Percentiles rank a stretch among this genome's conserved stretches.
Conservation (phyloP, 2,797 vertebrate species). For the Xiphorhynchus erythropygius region DNA sequence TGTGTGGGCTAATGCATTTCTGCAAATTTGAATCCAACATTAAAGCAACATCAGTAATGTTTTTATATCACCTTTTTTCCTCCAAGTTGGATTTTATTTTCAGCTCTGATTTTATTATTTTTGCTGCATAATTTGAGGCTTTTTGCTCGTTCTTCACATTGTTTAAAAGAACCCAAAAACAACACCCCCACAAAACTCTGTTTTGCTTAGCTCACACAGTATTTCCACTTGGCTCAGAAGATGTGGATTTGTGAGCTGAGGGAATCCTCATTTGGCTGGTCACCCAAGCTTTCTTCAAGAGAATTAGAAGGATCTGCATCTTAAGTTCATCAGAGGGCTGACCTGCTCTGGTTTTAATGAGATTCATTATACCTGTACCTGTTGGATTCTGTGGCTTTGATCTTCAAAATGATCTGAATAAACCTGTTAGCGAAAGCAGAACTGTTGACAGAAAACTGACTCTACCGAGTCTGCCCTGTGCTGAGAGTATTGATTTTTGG, state of each 20-base stretch:
- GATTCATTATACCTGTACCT: slow-evolving; percentile 60
- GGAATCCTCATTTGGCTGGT: slow-evolving; percentile 44
- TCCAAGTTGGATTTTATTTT: neutral
- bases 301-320: slow-evolving; percentile 54
- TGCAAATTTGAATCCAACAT: neutral
- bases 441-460: neutral
- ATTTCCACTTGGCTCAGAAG: slow-evolving; percentile 51
- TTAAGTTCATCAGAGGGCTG: slow-evolving; percentile 36
- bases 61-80: neutral
- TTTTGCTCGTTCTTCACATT: slow-evolving; percentile 43
- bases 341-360: slow-evolving; percentile 51
- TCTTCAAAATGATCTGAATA: neutral
- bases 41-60: neutral
- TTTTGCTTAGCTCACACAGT: slow-evolving; percentile 4
- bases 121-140: slow-evolving; percentile 2
- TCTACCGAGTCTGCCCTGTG: neutral
- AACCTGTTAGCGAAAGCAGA: slow-evolving; percentile 14
- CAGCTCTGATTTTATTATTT: neutral
- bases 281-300: slow-evolving; percentile 36
- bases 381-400: slow-evolving; percentile 7
- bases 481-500: neutral
- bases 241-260: slow-evolving; percentile 35
- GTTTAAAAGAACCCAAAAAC: neutral
- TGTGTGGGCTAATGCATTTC: neutral
- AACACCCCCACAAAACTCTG: neutral